Conservation (phyloP, 2,797 vertebrate species). For the Phylloscopus collybita region DNA sequence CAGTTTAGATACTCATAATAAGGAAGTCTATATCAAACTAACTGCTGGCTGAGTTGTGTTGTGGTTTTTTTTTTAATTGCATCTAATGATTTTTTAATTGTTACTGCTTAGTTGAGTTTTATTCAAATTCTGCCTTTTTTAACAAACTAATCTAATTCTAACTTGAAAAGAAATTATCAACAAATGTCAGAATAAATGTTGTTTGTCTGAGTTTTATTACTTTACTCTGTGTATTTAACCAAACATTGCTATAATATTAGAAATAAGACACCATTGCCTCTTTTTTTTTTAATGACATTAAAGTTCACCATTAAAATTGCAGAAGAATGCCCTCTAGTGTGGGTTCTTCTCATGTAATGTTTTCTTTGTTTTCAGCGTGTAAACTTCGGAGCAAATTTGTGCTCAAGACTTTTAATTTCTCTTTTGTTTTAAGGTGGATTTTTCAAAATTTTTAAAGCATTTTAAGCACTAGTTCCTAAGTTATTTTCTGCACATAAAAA, state of each 20-base stretch:
- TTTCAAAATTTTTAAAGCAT: background rate
- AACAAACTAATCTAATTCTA: background rate
- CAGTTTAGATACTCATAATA: background rate
- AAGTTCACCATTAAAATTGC: background rate
- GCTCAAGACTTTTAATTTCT: background rate
- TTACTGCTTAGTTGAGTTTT: background rate
- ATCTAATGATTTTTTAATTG: background rate
- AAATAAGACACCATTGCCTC: background rate
- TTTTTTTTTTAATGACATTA: background rate
- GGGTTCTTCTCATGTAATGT: background rate
- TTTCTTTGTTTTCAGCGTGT: background rate
- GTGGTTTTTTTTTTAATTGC: background rate
- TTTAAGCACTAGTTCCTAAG: background rate
- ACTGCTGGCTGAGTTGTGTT: background rate
- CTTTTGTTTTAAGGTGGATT: background rate
- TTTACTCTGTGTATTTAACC: background rate
- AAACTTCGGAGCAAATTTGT: background rate
- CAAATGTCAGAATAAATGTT: background rate
- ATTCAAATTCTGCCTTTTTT: slow-evolving; percentile 15
- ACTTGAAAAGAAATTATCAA: background rate
- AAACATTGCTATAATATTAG: background rate
- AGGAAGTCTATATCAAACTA: background rate
- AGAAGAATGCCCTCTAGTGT: slow-evolving; percentile 53
- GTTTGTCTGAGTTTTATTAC: background rate
- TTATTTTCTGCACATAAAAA: background rate